Evolutionary conservation across 2,888 invertebrate genomes (phyloP).

Genomic region (Apamea anceps): DNA sequence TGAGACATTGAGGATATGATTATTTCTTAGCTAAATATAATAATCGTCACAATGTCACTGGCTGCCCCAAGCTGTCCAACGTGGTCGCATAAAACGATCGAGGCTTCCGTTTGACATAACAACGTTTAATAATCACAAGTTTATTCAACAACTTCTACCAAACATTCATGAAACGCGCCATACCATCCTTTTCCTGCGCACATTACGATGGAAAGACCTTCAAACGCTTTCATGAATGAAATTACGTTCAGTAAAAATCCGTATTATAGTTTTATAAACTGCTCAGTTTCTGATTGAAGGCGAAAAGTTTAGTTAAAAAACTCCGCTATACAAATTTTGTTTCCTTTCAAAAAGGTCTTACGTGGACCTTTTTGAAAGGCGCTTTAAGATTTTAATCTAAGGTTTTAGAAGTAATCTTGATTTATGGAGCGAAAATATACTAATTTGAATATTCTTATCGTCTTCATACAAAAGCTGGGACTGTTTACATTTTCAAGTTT

Average conservation of each 20-base stretch:
- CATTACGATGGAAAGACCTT: constrained; percentile 32
- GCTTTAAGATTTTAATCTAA: constrained; percentile 42
- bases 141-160: constrained; percentile 32
- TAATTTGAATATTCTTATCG: constrained; percentile 47
- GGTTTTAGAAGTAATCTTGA: constrained; percentile 41
- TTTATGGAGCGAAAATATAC: constrained; percentile 42
- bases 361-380: not conserved
- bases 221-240: constrained; percentile 51
- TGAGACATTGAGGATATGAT: constrained; percentile 18
- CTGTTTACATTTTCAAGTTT: constrained; percentile 28
- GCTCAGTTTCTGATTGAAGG: constrained; percentile 21
- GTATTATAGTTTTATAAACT: constrained; percentile 31
- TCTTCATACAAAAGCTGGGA: constrained; percentile 22
- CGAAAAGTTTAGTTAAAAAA: constrained; percentile 12
- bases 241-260: constrained; percentile 25
- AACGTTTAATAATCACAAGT: constrained; percentile 28
- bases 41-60: constrained; percentile 32
- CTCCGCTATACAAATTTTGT: constrained; percentile 17
- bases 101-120: constrained; percentile 46
- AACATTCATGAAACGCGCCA: constrained; percentile 12
- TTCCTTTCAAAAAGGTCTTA: constrained; percentile 19
- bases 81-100: constrained; percentile 13
- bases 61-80: constrained; percentile 13
- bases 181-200: constrained; percentile 24
- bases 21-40: constrained; percentile 35